phyloP scores from a whole-genome alignment of 2,797 vertebrate genomes.

The Paratrypauchen microcephalus region DNA sequence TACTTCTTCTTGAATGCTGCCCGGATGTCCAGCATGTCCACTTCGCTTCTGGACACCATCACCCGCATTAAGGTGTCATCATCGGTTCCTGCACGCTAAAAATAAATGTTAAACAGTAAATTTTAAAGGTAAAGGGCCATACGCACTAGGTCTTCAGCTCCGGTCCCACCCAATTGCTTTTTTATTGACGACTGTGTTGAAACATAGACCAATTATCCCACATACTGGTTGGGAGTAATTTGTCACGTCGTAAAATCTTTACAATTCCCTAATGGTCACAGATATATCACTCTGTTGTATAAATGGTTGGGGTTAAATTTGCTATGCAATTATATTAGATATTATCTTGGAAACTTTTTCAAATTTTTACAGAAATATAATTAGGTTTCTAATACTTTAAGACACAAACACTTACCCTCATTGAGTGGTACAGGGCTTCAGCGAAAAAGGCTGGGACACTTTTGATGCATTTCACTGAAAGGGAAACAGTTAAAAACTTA shows the following conservation, averaged over 20 bases:
- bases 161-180: not conserved
- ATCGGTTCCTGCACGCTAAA: conserved; percentile 88
- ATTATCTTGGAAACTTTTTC: not conserved
- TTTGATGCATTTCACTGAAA: conserved; percentile 85
- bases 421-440: conserved; percentile 82
- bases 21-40: conserved; percentile 90
- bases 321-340: too few relatives aligned
- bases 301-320: not conserved
- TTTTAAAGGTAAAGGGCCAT: not conserved
- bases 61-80: conserved; percentile 88
- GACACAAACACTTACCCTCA: conserved; percentile 82
- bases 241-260: not conserved
- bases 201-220: not conserved
- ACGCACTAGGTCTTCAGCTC: not conserved
- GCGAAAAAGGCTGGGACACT: conserved; percentile 90
- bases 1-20: conserved; percentile 83
- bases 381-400: not conserved
- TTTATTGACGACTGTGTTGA: not conserved
- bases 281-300: not conserved
- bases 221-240: not conserved
- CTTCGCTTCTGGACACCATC: conserved; percentile 92
- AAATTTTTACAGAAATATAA: not conserved
- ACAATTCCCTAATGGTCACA: not conserved
- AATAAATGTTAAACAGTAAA: conserved; percentile 1
- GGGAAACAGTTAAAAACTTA: conserved; percentile 15